phyloP scores from a whole-genome alignment of 2,888 invertebrate genomes.

The Cyaniris semiargus region DNA sequence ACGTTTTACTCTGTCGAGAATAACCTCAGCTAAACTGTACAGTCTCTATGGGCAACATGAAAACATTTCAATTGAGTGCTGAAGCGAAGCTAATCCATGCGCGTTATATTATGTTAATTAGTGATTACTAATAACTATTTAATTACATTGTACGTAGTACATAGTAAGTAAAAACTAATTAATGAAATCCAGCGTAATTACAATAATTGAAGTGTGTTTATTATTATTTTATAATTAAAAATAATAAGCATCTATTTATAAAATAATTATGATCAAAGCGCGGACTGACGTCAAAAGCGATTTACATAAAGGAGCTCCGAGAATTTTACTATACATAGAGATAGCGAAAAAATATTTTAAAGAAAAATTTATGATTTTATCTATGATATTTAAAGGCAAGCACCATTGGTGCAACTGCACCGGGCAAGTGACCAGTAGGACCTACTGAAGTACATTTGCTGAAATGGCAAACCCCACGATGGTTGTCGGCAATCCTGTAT shows the following conservation, averaged over 20 bases:
- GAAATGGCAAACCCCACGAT: too few species aligned
- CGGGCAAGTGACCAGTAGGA: too few species aligned
- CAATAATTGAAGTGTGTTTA: not conserved
- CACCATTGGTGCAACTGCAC: too few species aligned
- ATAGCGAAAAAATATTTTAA: too few species aligned
- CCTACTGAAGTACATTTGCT: too few species aligned
- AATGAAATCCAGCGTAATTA: not conserved
- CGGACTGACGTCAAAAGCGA: not conserved
- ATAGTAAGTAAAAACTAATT: not conserved
- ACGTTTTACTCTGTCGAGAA: constrained; percentile 11
- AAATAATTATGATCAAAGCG: not conserved
- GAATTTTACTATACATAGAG: too few species aligned
- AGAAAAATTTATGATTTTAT: too few species aligned
- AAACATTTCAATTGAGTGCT: not conserved
- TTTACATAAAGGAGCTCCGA: not conserved
- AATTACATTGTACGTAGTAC: not conserved
- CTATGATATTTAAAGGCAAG: too few species aligned
- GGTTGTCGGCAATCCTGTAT: too few species aligned
- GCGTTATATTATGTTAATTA: not conserved
- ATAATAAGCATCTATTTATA: not conserved
- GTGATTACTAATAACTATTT: not conserved
- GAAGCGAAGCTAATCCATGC: not conserved
- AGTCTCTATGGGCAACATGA: not conserved
- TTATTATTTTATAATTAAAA: not conserved
- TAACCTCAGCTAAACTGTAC: not conserved